Percentiles rank a stretch among this genome's conserved stretches.
Evolutionary conservation across 2,113 vertebrate species (phyloP).

Genomic region (rat (Rattus norvegicus)): DNA sequence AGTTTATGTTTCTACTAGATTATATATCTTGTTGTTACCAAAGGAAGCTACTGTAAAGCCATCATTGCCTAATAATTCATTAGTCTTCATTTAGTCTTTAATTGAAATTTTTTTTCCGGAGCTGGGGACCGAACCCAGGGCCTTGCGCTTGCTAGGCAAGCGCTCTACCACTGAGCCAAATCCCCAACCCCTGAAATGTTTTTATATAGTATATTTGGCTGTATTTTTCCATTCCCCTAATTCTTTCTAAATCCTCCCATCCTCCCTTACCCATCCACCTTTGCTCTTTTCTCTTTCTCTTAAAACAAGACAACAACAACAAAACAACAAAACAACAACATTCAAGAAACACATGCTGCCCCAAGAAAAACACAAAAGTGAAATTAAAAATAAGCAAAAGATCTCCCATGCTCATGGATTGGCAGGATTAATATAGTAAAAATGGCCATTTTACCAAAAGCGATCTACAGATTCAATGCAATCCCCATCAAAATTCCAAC

Average conservation of each 20-base stretch:
- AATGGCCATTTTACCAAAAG: too few species aligned
- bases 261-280: background rate
- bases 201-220: background rate
- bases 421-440: too few species aligned
- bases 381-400: background rate
- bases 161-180: too few species aligned
- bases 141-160: too few species aligned
- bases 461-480: too few species aligned
- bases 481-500: too few species aligned
- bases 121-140: too few species aligned
- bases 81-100: too few species aligned
- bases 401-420: too few species aligned
- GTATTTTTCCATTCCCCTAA: background rate
- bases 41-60: background rate
- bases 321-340: background rate
- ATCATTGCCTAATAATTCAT: background rate
- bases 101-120: too few species aligned
- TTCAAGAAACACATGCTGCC: background rate
- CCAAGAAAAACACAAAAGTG: background rate
- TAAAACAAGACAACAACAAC: background rate
- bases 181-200: background rate
- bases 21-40: background rate
- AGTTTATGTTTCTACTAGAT: background rate
- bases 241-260: background rate
- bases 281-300: background rate